phyloP scores from a whole-genome alignment of 2,113 vertebrate genomes.

The Enhydra lutris region DNA sequence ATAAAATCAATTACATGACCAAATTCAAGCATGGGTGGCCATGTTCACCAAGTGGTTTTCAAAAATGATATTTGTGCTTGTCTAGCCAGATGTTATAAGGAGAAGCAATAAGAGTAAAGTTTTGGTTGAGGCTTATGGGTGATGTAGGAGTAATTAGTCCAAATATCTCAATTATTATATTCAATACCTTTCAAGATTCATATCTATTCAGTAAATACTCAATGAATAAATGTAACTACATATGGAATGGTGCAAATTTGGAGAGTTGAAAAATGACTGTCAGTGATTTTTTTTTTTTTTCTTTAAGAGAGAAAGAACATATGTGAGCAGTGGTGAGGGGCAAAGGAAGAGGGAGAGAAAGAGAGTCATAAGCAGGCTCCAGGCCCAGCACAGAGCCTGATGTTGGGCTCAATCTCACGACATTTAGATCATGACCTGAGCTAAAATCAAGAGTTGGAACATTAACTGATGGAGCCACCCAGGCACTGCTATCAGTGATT shows the following conservation, averaged over 20 bases:
- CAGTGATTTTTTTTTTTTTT: background rate
- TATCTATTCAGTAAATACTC: background rate
- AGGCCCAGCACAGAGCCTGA: background rate
- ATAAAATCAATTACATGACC: background rate
- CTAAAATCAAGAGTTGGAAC: background rate
- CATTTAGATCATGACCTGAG: background rate
- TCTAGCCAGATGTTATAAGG: background rate
- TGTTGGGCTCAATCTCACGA: background rate
- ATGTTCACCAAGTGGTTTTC: background rate
- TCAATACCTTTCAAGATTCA: background rate
- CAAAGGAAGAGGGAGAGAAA: background rate
- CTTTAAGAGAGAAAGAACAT: background rate
- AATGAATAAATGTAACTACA: background rate
- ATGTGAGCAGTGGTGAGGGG: background rate
- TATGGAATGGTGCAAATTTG: background rate
- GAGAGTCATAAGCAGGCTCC: background rate
- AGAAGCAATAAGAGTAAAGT: background rate
- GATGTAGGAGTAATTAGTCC: background rate
- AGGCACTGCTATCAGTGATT: background rate
- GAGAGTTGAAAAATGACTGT: background rate
- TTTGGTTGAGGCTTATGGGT: background rate
- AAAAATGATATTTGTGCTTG: background rate
- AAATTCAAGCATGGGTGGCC: background rate
- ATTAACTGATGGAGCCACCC: background rate
- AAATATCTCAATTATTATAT: background rate